Evolutionary conservation across 2,113 vertebrate species (phyloP).

Genomic region (Solea senegalensis): DNA sequence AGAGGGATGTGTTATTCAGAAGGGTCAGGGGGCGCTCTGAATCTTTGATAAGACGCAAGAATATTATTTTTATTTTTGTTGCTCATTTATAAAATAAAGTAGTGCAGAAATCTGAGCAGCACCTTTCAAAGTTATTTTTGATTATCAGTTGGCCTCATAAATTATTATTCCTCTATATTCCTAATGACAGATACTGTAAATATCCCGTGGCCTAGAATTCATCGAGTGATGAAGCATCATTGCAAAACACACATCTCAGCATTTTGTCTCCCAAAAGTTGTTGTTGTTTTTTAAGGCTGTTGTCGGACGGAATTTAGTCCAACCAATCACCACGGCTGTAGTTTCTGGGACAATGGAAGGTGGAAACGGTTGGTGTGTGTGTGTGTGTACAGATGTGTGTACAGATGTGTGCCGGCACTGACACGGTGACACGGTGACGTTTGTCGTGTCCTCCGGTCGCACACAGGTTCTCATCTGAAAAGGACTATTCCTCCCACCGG

Average conservation of each 20-base stretch:
- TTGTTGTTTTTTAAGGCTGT: constrained; percentile 42
- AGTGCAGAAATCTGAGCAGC: constrained; percentile 51
- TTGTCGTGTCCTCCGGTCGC: constrained; percentile 33
- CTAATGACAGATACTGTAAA: constrained; percentile 55
- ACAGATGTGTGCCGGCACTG: constrained; percentile 24
- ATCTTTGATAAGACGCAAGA: constrained; percentile 70
- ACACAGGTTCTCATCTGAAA: constrained; percentile 45
- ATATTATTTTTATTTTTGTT: constrained; percentile 42
- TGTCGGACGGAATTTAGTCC: constrained; percentile 39
- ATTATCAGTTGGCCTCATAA: constrained; percentile 51
- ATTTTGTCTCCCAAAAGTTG: constrained; percentile 41
- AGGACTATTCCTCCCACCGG: constrained; percentile 47
- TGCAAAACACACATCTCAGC: constrained; percentile 41
- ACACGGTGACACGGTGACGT: constrained; percentile 39
- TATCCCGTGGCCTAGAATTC: constrained; percentile 65
- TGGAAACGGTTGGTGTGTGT: constrained; percentile 24
- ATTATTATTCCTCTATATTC: constrained; percentile 67
- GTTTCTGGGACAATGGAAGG: constrained; percentile 51
- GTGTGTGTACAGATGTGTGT: constrained; percentile 1
- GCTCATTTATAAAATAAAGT: constrained; percentile 47
- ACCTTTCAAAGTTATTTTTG: constrained; percentile 67
- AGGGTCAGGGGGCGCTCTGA: constrained; percentile 73
- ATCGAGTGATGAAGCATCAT: constrained; percentile 41
- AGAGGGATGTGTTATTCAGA: constrained; percentile 73
- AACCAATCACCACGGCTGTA: constrained; percentile 55